A percentile compares a stretch with the other conserved stretches of the same genome.
Conservation (phyloP, 1,140 invertebrate species). For the Camponotus pennsylvanicus region DNA sequence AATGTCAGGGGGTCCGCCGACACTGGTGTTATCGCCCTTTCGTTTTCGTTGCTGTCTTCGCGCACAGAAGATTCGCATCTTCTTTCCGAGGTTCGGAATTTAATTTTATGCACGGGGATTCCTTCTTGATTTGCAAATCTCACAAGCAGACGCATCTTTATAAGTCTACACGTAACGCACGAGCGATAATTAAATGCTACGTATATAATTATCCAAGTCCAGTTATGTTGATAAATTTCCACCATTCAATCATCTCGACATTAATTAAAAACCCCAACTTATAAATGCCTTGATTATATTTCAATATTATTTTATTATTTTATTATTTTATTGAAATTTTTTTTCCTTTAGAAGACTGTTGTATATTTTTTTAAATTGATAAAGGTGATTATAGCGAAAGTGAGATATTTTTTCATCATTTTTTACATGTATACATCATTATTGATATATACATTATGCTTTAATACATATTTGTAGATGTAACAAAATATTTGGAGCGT, state of each 20-base stretch:
- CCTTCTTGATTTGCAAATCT: not conserved
- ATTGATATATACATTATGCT: not conserved
- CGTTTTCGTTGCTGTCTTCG: conserved; percentile 35
- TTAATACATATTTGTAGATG: not conserved
- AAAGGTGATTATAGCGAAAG: too few relatives aligned
- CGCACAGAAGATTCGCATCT: conserved; percentile 5
- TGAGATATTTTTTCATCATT: too few relatives aligned
- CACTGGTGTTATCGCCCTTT: conserved; percentile 51
- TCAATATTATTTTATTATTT: not conserved
- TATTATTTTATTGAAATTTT: not conserved
- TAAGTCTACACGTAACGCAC: not conserved
- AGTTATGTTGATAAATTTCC: too few relatives aligned
- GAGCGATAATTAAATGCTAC: not conserved
- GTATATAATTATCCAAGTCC: not conserved
- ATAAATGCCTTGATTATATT: too few relatives aligned
- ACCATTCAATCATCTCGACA: too few relatives aligned
- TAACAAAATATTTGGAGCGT: not conserved
- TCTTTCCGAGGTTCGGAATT: conserved; percentile 12
- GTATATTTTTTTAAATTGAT: too few relatives aligned
- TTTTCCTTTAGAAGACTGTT: not conserved
- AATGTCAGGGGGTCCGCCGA: conserved; percentile 51
- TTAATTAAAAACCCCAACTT: too few relatives aligned
- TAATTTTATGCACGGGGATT: not conserved
- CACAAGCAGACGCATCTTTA: not conserved
- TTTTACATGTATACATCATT: too few relatives aligned